Percentiles rank a stretch among this genome's conserved stretches.
These are phyloP conservation scores for Lordiphosa andalusiaca DNA, from an alignment of 2,888 invertebrate genomes.

Conservation along the genomic window DNA sequence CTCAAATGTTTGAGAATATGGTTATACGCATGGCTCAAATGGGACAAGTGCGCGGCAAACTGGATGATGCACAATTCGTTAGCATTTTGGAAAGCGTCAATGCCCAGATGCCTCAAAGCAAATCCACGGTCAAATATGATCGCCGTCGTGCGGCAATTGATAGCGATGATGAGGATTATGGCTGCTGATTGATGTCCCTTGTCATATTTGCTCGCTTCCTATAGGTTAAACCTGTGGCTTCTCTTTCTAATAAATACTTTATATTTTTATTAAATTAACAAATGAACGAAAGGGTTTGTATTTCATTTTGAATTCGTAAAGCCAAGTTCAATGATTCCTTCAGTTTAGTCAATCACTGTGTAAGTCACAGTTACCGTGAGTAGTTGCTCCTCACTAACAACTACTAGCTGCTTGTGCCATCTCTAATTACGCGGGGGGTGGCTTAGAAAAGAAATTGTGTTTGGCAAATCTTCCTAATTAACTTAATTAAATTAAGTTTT, in stretches of 20 bases:
- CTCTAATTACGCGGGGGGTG: too few relatives aligned
- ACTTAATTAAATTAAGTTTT: slow-evolving; percentile 2
- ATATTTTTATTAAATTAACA: slow-evolving; percentile 13
- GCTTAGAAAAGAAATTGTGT: too few relatives aligned
- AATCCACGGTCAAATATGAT: slow-evolving; percentile 93
- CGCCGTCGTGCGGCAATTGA: slow-evolving; percentile 93
- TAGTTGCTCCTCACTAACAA: too few relatives aligned
- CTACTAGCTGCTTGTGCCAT: too few relatives aligned
- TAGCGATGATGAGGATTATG: slow-evolving; percentile 86
- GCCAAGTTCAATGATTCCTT: too few relatives aligned
- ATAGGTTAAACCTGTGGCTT: slow-evolving; percentile 10
- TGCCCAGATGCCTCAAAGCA: slow-evolving; percentile 89
- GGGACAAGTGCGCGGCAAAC: slow-evolving; percentile 91
- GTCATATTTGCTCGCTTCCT: not conserved
- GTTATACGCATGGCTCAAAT: slow-evolving; percentile 95
- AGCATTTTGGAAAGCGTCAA: slow-evolving; percentile 92
- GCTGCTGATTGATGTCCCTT: slow-evolving; percentile 71
- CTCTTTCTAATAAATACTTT: slow-evolving; percentile 9
- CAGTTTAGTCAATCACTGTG: too few relatives aligned
- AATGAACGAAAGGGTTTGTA: too few relatives aligned
- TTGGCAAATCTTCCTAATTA: not conserved
- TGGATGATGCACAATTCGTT: slow-evolving; percentile 92
- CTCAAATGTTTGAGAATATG: slow-evolving; percentile 95
- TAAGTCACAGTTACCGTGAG: too few relatives aligned
- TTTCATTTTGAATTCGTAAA: too few relatives aligned